Conservation (phyloP, 2,113 vertebrate species). For the Lasiurus borealis region DNA sequence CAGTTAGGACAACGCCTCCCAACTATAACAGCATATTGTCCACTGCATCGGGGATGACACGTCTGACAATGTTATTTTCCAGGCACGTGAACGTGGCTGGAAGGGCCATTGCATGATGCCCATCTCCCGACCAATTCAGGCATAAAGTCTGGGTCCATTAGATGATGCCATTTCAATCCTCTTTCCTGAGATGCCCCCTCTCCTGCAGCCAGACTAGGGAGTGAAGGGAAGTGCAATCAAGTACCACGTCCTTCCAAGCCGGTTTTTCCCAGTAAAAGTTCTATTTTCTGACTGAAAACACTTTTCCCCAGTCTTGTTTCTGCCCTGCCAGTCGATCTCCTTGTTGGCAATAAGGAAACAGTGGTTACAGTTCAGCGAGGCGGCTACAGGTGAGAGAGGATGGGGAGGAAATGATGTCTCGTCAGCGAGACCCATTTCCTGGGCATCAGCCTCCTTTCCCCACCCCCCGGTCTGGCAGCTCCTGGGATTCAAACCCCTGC, state of each 20-base stretch:
- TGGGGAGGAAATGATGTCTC: neutral
- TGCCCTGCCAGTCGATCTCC: conserved; percentile 14
- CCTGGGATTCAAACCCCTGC: conserved; percentile 12
- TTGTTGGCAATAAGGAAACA: neutral
- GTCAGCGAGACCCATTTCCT: conserved; percentile 26
- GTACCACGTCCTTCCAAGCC: neutral
- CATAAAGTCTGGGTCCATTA: conserved; percentile 44
- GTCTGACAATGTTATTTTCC: conserved; percentile 75
- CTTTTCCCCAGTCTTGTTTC: neutral
- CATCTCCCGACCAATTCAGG: conserved; percentile 50
- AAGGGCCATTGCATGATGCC: conserved; percentile 72
- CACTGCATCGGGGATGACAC: conserved; percentile 67
- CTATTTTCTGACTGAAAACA: neutral
- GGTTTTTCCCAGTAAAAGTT: neutral
- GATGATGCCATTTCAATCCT: conserved; percentile 52
- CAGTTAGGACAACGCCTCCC: conserved; percentile 73
- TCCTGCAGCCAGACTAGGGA: neutral
- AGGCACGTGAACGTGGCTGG: conserved; percentile 53
- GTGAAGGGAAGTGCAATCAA: neutral
- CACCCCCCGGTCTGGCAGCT: conserved; percentile 9
- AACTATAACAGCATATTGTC: conserved; percentile 77
- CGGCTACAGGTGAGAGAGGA: neutral
- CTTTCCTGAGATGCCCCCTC: conserved; percentile 44
- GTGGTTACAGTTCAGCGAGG: neutral
- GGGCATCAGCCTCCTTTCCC: neutral